Conservation (phyloP, 2,888 invertebrate genomes). For the Scaptomyza tumidula region DNA sequence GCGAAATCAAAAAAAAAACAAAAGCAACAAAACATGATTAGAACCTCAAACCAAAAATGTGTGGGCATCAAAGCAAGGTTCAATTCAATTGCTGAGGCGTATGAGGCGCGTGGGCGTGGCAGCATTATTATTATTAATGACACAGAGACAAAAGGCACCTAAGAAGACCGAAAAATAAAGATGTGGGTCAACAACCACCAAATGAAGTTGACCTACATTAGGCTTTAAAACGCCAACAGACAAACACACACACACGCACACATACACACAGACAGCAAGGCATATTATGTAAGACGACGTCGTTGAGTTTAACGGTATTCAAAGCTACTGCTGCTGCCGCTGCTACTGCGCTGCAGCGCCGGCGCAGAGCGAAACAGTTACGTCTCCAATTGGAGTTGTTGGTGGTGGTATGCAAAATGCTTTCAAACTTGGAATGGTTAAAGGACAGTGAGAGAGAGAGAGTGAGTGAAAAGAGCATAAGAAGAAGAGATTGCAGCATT, state of each 20-base stretch:
- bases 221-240: constrained; percentile 69
- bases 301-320: constrained; percentile 66
- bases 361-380: constrained; percentile 60
- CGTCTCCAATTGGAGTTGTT: constrained; percentile 70
- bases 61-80: constrained; percentile 22
- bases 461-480: background rate
- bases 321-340: constrained; percentile 14
- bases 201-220: constrained; percentile 75
- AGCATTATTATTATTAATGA: constrained; percentile 34
- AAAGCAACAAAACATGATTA: background rate
- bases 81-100: constrained; percentile 31
- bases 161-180: constrained; percentile 64
- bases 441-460: constrained; percentile 3
- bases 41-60: constrained; percentile 1
- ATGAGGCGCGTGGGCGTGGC: constrained; percentile 53
- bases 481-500: constrained; percentile 23
- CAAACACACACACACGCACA: constrained; percentile 15
- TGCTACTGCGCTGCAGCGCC: constrained; percentile 60
- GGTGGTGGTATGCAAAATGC: constrained; percentile 38
- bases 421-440: constrained; percentile 24
- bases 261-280: constrained; percentile 4
- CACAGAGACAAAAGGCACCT: constrained; percentile 29
- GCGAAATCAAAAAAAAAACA: constrained; percentile 20
- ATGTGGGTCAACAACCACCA: constrained; percentile 79
- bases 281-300: constrained; percentile 66